Evolutionary conservation across 2,797 vertebrate genomes (phyloP).

Genomic region (Anguilla marmorata): DNA sequence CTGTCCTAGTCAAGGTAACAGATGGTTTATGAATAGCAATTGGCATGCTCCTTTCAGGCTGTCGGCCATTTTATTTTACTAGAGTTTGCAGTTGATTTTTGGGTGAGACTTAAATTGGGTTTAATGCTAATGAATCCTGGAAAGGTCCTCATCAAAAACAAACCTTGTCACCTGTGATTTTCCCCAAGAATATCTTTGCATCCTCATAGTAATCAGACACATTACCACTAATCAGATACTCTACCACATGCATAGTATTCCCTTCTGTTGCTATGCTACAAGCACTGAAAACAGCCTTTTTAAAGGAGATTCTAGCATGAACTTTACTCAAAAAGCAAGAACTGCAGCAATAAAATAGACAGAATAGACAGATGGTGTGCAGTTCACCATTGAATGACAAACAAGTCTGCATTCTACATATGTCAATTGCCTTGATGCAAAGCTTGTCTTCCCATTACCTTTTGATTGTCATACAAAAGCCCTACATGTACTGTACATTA

Average conservation of each 20-base stretch:
- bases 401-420: not conserved
- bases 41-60: not conserved
- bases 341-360: too few relatives aligned
- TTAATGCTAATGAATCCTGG: not conserved
- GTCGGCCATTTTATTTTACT: not conserved
- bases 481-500: not conserved
- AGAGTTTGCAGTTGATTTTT: not conserved
- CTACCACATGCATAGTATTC: not conserved
- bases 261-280: not conserved
- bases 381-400: not conserved
- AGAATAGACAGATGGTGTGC: not conserved
- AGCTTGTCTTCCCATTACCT: not conserved
- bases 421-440: not conserved
- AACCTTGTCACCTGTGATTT: not conserved
- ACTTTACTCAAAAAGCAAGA: too few relatives aligned
- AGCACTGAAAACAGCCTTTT: not conserved
- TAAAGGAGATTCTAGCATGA: not conserved
- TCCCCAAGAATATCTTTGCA: not conserved
- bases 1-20: not conserved
- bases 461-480: not conserved
- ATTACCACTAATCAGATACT: not conserved
- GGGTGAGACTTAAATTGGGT: not conserved
- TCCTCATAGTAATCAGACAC: not conserved
- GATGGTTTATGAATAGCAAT: not conserved
- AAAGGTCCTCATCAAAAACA: not conserved